Base-by-base conservation (phyloP, 2,888 invertebrate genomes). In the Torymus texanus region DNA sequence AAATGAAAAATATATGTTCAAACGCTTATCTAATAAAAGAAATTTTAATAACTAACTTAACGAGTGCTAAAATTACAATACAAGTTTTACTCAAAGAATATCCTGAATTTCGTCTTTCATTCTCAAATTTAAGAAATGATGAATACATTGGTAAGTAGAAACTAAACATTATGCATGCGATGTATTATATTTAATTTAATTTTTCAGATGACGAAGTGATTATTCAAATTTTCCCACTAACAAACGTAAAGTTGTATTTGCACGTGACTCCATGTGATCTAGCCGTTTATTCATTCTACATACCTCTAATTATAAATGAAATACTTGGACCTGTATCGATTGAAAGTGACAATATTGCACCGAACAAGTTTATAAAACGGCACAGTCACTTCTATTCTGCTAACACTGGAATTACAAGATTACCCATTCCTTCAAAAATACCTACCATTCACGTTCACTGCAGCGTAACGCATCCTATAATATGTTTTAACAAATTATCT, bases 291-390 rank as follows among this genome's bases (percentile, higher is more conserved):
- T 91, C 92, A 72, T 92, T 93, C 87, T 92, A 90, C 83, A 88
- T 94, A 72, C 94, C 94, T 0, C 91, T 93, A 79, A 90, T 92
- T 84, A 88, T 94, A 18, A 94, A 94, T 84, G 91, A 91, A 73
- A 86, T 93, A 61, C 83, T 94, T 67, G 94, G 94, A 0, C 93
- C 94, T 10, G 91, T 92, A 5, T 83, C 88, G 82, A 67, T 86
- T 79, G 88, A 84, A 84, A 88, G 84, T 62, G 71, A 75, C 13
- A 81, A 16, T 16, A 8, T 58, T 56, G 1, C 76, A 73, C 78
- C 87, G 0, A 55, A 18, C 0, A 81, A 83, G 29, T 87, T 84
- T 71, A 56, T 86, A 18, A 81, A 82, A 11, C 29, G 29, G 29
- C 71, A 78, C 13, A 80, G 83, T 56, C 56, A 67, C 55, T 51